Evolutionary conservation across 2,888 invertebrate genomes (phyloP).

Genomic region (Meliscaeva auricollis): DNA sequence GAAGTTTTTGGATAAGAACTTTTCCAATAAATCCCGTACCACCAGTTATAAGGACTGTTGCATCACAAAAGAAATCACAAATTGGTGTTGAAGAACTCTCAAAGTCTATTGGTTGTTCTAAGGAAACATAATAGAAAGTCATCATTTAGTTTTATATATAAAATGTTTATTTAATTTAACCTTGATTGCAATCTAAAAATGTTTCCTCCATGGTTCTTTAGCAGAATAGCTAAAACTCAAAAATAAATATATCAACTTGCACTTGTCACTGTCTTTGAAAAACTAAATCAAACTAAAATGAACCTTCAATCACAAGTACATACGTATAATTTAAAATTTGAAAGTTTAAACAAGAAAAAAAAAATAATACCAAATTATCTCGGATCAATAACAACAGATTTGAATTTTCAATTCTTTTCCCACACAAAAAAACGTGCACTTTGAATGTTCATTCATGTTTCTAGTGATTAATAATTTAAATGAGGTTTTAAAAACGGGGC

Average conservation of each 20-base stretch:
- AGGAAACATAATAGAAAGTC: not conserved
- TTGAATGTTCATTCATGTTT: conserved; percentile 60
- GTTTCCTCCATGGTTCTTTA: conserved; percentile 46
- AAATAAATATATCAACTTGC: conserved; percentile 10
- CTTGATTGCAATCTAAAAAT: conserved; percentile 8
- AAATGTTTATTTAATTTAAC: not conserved
- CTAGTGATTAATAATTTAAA: conserved; percentile 47
- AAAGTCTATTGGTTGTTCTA: conserved; percentile 14
- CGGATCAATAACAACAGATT: conserved; percentile 67
- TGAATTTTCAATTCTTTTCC: conserved; percentile 58
- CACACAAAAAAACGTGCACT: conserved; percentile 35
- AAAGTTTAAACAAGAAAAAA: conserved; percentile 44
- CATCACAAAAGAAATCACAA: conserved; percentile 79
- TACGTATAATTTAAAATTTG: conserved; percentile 2
- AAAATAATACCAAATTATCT: conserved; percentile 51
- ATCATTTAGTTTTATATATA: not conserved
- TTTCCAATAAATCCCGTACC: conserved; percentile 84
- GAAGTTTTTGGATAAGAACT: conserved; percentile 83
- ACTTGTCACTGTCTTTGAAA: conserved; percentile 4
- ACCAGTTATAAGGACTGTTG: conserved; percentile 83
- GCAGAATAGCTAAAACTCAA: not conserved
- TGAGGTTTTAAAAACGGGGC: conserved; percentile 22
- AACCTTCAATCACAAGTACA: conserved; percentile 15
- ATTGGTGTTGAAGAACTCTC: conserved; percentile 51
- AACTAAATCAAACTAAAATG: conserved; percentile 60